A percentile compares a stretch with the other conserved stretches of the same genome.
Conservation (phyloP, 2,113 vertebrate genomes). For the Dipodomys spectabilis region DNA sequence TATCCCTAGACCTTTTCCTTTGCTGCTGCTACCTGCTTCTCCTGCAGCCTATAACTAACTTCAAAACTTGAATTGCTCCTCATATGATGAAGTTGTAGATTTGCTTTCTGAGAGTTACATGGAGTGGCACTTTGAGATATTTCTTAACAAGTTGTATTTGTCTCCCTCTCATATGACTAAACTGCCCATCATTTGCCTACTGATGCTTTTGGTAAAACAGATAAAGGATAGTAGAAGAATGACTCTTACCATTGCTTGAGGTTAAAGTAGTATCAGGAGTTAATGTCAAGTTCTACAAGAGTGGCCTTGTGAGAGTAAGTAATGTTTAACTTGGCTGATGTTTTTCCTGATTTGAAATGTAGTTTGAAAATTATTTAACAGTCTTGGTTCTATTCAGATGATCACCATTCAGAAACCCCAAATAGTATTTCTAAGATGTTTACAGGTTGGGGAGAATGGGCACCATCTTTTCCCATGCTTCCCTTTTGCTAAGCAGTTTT, state of each 20-base stretch:
- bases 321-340: background rate
- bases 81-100: background rate
- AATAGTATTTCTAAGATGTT: background rate
- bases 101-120: background rate
- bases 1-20: background rate
- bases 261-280: background rate
- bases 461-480: background rate
- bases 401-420: background rate
- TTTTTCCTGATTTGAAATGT: background rate
- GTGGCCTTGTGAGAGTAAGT: background rate
- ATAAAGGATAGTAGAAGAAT: background rate
- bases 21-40: background rate
- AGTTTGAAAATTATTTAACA: background rate
- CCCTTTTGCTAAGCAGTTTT: background rate
- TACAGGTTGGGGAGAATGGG: background rate
- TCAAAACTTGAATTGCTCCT: background rate
- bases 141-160: constrained; percentile 35
- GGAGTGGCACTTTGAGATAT: background rate
- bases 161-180: constrained; percentile 24
- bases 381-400: background rate
- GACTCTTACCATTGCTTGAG: background rate
- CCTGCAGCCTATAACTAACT: background rate
- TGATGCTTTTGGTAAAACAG: background rate
- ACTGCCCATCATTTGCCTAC: constrained; percentile 7
- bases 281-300: background rate